These are phyloP conservation scores for Cricetomys ansorgei DNA, from an alignment of 2,113 vertebrate species.

Conservation along the genomic window DNA sequence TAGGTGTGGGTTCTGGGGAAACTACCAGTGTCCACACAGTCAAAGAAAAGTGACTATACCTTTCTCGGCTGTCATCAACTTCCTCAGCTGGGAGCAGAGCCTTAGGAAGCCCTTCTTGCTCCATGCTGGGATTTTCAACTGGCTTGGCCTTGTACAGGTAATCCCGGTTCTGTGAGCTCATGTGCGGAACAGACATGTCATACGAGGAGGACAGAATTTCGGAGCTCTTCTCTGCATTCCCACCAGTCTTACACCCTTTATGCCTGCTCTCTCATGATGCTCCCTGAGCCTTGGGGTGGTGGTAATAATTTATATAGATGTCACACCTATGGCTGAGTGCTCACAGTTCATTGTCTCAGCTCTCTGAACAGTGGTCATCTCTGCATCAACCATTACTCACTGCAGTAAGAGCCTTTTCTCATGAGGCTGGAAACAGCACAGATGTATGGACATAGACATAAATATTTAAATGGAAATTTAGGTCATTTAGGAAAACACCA, in stretches of 20 bases:
- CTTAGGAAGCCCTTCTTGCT: neutral
- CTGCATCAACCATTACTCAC: neutral
- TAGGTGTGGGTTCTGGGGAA: neutral
- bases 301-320: neutral
- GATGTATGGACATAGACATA: neutral
- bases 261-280: neutral
- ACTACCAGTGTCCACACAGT: neutral
- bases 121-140: neutral
- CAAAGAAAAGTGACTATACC: neutral
- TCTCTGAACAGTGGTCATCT: neutral
- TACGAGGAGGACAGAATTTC: neutral
- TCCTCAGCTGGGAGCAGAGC: neutral
- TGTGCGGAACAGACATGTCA: no score
- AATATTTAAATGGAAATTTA: neutral
- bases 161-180: neutral
- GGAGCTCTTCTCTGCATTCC: neutral
- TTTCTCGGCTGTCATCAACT: neutral
- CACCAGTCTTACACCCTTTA: neutral
- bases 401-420: neutral
- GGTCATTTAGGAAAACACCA: neutral
- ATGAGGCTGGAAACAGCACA: neutral
- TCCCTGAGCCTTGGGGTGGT: neutral
- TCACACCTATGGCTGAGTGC: neutral
- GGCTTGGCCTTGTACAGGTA: neutral
- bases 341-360: neutral